phyloP scores from a whole-genome alignment of 2,797 vertebrate genomes.

The Selene dorsalis region DNA sequence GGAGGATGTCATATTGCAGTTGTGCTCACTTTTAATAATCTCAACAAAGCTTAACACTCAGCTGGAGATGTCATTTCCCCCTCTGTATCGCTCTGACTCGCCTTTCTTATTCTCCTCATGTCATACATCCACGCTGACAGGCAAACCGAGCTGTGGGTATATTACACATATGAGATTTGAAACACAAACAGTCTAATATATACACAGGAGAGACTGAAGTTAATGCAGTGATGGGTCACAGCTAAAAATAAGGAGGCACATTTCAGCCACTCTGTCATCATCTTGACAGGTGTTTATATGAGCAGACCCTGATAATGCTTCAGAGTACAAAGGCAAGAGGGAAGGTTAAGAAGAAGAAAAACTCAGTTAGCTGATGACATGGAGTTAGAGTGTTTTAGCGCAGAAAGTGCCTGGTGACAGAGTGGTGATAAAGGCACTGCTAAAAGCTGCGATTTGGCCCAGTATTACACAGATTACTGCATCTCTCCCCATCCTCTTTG shows the following conservation, averaged over 20 bases:
- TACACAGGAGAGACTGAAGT: slow-evolving; percentile 1
- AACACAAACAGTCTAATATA: not conserved
- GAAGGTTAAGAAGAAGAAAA: slow-evolving; percentile 59
- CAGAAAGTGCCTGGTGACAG: slow-evolving; percentile 40
- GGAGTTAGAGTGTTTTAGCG: slow-evolving; percentile 36
- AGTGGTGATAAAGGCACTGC: slow-evolving; percentile 55
- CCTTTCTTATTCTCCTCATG: slow-evolving; percentile 34
- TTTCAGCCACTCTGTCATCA: slow-evolving; percentile 36
- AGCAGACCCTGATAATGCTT: slow-evolving; percentile 44
- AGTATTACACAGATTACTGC: slow-evolving; percentile 54
- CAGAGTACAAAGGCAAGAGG: slow-evolving; percentile 34
- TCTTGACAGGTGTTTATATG: slow-evolving; percentile 62
- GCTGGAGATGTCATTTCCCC: slow-evolving; percentile 45
- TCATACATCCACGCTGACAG: slow-evolving; percentile 7
- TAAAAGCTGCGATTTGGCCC: slow-evolving; percentile 72
- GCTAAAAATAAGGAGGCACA: slow-evolving; percentile 7
- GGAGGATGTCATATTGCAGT: slow-evolving; percentile 18
- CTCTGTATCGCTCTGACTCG: slow-evolving; percentile 9
- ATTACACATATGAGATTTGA: slow-evolving; percentile 10
- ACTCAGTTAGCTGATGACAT: slow-evolving; percentile 54
- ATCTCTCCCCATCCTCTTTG: slow-evolving; percentile 38
- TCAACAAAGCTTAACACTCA: slow-evolving; percentile 45
- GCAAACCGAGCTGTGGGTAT: slow-evolving; percentile 9
- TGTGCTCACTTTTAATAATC: slow-evolving; percentile 53
- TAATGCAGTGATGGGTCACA: slow-evolving; percentile 3